Conservation (phyloP, 2,797 vertebrate species). For the Enteromius afrohamiltoni region DNA sequence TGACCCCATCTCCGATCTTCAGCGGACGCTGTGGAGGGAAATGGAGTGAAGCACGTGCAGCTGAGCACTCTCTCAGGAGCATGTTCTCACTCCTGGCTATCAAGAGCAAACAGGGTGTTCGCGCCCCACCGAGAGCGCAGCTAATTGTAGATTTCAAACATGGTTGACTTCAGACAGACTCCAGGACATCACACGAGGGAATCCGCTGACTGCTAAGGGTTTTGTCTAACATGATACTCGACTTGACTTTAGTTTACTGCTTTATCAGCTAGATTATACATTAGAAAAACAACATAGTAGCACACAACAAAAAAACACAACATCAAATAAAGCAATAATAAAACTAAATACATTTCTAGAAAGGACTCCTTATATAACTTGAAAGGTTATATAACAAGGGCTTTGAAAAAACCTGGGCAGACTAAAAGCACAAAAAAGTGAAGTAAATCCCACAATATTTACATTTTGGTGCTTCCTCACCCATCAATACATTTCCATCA, state of each 20-base stretch:
- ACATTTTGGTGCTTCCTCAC: too few species aligned
- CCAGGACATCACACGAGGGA: neutral
- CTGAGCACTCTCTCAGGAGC: constrained; percentile 24
- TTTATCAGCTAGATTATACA: too few species aligned
- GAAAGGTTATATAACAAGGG: too few species aligned
- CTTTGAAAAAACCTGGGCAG: too few species aligned
- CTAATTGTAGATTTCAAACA: constrained; percentile 41
- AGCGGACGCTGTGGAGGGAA: neutral
- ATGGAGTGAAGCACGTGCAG: neutral
- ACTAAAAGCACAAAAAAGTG: too few species aligned
- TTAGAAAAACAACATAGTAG: too few species aligned
- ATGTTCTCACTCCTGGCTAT: constrained; percentile 44
- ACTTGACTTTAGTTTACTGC: neutral
- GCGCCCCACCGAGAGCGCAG: neutral
- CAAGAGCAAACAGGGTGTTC: constrained; percentile 22
- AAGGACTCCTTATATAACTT: too few species aligned
- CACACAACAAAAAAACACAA: too few species aligned
- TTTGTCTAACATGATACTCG: constrained; percentile 16
- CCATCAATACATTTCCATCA: too few species aligned
- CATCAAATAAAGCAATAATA: too few species aligned
- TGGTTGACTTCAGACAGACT: constrained; percentile 31
- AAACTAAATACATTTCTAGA: too few species aligned
- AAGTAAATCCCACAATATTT: too few species aligned
- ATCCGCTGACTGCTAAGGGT: neutral
- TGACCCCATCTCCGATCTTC: constrained; percentile 12